Evolutionary conservation across 2,888 invertebrate genomes (phyloP), one percentile per base, ranked within the genome.

Genomic region (Rambutsinella grinnellia): DNA sequence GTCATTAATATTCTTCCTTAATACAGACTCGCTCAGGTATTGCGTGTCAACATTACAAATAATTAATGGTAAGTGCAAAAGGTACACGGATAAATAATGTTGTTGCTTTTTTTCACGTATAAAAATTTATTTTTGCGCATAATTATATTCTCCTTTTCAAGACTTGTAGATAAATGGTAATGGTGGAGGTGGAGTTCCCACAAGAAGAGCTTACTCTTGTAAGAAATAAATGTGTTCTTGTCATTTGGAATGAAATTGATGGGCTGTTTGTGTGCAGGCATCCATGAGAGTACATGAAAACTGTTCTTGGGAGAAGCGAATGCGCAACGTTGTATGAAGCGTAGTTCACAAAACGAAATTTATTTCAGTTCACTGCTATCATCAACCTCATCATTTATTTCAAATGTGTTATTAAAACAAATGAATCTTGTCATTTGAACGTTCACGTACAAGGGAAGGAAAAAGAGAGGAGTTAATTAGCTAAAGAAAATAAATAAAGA

Each of bases 11-110:
- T 27, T 26, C 17, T 13, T 57, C 3, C 15, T 10, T 54, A 23
- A 21, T 54, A 24, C 23, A 27, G 36, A 36, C 27, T 27, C 27
- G 24, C 13, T 57, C 57, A 24, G 21, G 44, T 57, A 67, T 57
- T 67, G 46, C 21, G 61, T 69, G 69, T 69, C 69, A 69, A 70
- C 54, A 54, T 61, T 62, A 69, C 56, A 62, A 70, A 70, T 70
- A 70, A 70, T 70, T 70, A 70, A 70, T 62, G 70, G 56, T 56
- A 62, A 70, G 17, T 27, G 36, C 36, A 36, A 36, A 36, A 5
- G 5, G 6, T 36, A 36, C 36, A 36, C 36, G 36, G 36, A 36
- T 36, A 36, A 36, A 13, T 36, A 36, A 36, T 36, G 36, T 36
- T 36, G 36, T 36, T 36, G 36, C 36, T 36, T 36, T 36, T 8